A percentile compares a stretch with the other conserved stretches of the same genome.
Evolutionary conservation across 2,888 invertebrate genomes (phyloP).

Genomic region (Heliconius hortense): DNA sequence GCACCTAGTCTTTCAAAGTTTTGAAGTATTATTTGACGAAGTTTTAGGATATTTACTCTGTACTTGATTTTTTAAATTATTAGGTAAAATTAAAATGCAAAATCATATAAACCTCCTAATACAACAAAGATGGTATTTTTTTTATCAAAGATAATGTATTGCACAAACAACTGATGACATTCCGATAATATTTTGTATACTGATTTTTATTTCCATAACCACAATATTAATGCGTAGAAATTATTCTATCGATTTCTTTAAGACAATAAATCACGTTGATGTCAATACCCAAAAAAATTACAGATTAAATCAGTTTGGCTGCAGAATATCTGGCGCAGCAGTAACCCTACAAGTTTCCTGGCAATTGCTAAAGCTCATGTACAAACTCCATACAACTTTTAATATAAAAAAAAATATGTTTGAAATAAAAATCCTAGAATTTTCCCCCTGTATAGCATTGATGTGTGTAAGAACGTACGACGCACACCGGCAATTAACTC

Average conservation of each 20-base stretch:
- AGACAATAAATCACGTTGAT: not conserved
- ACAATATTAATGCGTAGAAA: not conserved
- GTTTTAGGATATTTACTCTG: too few species aligned
- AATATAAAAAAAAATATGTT: not conserved
- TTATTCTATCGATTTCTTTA: not conserved
- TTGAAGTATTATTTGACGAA: too few species aligned
- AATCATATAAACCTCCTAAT: too few species aligned
- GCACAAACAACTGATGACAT: not conserved
- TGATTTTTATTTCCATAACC: not conserved
- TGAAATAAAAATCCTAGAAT: not conserved
- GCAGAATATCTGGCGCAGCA: not conserved
- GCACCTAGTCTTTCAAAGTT: too few species aligned
- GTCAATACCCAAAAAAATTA: not conserved
- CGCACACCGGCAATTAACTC: constrained; percentile 15
- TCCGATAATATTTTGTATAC: not conserved
- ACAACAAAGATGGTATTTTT: too few species aligned
- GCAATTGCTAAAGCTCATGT: not conserved
- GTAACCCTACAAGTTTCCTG: not conserved
- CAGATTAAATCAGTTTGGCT: constrained; percentile 6
- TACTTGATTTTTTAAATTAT: too few species aligned
- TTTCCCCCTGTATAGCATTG: not conserved
- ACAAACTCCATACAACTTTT: not conserved
- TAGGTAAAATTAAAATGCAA: too few species aligned
- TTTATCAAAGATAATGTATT: too few species aligned
- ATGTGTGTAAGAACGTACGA: not conserved